Base-by-base conservation (phyloP, 2,888 invertebrate species). In the Dermolepida albohirtum region DNA sequence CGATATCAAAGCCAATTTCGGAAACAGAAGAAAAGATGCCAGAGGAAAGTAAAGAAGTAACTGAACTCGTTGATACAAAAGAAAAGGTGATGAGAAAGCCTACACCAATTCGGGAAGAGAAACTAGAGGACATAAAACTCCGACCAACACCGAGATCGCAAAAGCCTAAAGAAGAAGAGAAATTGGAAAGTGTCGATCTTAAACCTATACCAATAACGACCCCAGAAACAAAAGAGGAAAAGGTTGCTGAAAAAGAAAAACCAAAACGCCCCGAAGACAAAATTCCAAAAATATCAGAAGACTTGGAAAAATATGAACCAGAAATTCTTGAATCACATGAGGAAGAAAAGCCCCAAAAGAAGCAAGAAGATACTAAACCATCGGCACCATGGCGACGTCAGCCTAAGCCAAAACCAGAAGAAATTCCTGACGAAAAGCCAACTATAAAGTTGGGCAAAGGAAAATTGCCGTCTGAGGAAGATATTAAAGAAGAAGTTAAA, bases 321-420 rank as follows among this genome's bases (percentile, higher is more conserved):
- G 85, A 86, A 71, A 84, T 85, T 72, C 80, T 84, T 1, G 81
- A 84, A 27, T 4, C 16, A 6, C 17, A 62, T 41, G 64, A 65
- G 2, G 82, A 84, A 68, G 82, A 85, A 49, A 72, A 74, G 69
- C 71, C 70, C 44, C 69, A 72, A 59, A 66, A 71, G 43, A 55
- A 67, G 50, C 71, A 74, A 66, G 73, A 73, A 51, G 80, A 82
- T 74, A 73, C 75, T 52, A 73, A 72, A 64, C 78, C 80, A 6
- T 73, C 80, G 68, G 76, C 75, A 68, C 80, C 80, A 41, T 81
- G 81, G 78, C 77, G 80, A 65, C 82, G 81, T 29, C 81, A 78
- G 68, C 65, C 79, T 82, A 73, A 86, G 84, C 78, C 74, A 16
- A 78, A 79, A 73, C 73, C 75, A 47, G 78, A 79, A 73, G 66